These are phyloP conservation scores for Eumerus sabulonum DNA, from an alignment of 2,888 invertebrate genomes.

Conservation along the genomic window DNA sequence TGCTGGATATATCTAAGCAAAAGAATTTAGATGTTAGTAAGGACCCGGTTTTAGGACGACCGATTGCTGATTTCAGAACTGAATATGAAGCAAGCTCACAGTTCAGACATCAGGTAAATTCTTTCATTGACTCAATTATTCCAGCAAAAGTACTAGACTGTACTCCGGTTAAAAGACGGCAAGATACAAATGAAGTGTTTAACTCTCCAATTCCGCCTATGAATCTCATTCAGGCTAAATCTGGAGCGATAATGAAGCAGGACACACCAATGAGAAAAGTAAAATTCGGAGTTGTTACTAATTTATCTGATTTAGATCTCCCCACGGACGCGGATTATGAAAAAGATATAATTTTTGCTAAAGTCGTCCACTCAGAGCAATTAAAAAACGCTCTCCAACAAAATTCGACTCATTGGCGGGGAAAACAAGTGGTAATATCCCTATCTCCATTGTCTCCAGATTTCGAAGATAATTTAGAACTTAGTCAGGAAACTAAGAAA, in stretches of 20 bases:
- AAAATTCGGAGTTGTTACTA: slow-evolving; percentile 75
- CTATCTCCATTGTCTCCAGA: slow-evolving; percentile 61
- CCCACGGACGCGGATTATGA: slow-evolving; percentile 76
- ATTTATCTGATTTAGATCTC: slow-evolving; percentile 75
- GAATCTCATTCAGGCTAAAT: slow-evolving; percentile 72
- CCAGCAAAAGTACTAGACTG: slow-evolving; percentile 55
- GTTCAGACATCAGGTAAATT: slow-evolving; percentile 81
- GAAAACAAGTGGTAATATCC: slow-evolving; percentile 53
- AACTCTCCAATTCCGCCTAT: slow-evolving; percentile 76
- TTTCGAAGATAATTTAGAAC: slow-evolving; percentile 80
- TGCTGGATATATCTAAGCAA: slow-evolving; percentile 81
- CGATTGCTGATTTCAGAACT: slow-evolving; percentile 82
- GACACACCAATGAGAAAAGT: slow-evolving; percentile 78
- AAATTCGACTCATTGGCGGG: slow-evolving; percentile 57
- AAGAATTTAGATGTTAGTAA: slow-evolving; percentile 81
- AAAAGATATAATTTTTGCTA: slow-evolving; percentile 75
- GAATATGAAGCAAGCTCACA: slow-evolving; percentile 81
- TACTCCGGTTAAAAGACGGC: slow-evolving; percentile 68
- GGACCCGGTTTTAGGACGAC: slow-evolving; percentile 82
- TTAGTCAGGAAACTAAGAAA: slow-evolving; percentile 79
- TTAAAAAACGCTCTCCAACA: slow-evolving; percentile 73
- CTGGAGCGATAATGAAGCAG: slow-evolving; percentile 75
- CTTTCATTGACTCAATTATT: slow-evolving; percentile 74
- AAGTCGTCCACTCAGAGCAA: slow-evolving; percentile 75
- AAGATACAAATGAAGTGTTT: slow-evolving; percentile 71